Evolutionary conservation across 2,113 vertebrate genomes (phyloP).

Genomic region (Salminus brasiliensis): DNA sequence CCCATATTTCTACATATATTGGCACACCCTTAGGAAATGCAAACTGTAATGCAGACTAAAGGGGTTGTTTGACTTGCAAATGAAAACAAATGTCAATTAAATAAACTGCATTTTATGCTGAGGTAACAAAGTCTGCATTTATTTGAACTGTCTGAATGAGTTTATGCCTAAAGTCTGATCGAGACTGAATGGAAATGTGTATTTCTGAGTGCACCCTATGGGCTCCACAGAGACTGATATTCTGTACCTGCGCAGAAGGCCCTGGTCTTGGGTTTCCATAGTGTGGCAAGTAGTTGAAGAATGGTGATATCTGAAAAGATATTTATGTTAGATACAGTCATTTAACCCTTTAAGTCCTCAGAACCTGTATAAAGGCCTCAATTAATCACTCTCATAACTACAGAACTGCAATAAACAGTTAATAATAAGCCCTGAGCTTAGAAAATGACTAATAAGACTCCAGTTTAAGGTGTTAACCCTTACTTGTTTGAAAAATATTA

Average conservation of each 20-base stretch:
- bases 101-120: too few relatives aligned
- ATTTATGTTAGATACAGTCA: neutral
- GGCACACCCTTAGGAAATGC: neutral
- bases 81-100: too few relatives aligned
- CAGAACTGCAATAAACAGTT: neutral
- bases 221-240: too few relatives aligned
- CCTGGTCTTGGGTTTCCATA: conserved; percentile 16
- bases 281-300: conserved; percentile 20
- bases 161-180: too few relatives aligned
- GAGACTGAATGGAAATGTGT: too few relatives aligned
- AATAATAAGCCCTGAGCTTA: neutral
- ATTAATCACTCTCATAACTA: too few relatives aligned
- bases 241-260: neutral
- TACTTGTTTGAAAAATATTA: too few relatives aligned
- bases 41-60: too few relatives aligned
- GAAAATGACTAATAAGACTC: neutral
- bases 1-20: neutral
- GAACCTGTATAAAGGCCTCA: too few relatives aligned
- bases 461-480: neutral
- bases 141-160: too few relatives aligned
- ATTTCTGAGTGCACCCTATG: neutral
- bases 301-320: neutral
- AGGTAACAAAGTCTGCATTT: too few relatives aligned
- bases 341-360: neutral
- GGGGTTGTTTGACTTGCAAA: too few relatives aligned